Evolutionary conservation across 2,113 vertebrate genomes (phyloP).

Genomic region (Amphiprion percula): DNA sequence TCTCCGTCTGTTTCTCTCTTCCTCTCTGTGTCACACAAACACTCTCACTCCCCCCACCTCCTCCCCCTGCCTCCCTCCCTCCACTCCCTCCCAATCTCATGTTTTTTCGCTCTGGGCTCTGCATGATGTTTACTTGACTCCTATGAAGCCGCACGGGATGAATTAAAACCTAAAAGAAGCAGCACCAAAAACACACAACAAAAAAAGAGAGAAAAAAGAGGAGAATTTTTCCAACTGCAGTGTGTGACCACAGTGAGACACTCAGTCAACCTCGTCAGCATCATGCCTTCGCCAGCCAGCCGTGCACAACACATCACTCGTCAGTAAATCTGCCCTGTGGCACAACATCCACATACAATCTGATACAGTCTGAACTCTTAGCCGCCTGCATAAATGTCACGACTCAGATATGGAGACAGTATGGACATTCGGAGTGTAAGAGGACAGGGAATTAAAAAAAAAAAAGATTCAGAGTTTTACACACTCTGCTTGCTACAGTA

Average conservation of each 20-base stretch:
- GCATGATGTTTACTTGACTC: constrained; percentile 69
- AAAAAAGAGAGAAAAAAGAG: constrained; percentile 2
- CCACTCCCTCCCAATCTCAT: constrained; percentile 44
- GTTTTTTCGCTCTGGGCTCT: constrained; percentile 59
- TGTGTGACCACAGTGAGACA: constrained; percentile 38
- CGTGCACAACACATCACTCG: constrained; percentile 46
- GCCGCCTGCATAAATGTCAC: constrained; percentile 46
- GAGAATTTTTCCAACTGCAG: constrained; percentile 23
- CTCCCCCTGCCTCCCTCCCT: background rate
- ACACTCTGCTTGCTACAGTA: constrained; percentile 8
- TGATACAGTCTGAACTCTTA: constrained; percentile 44
- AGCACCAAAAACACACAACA: background rate
- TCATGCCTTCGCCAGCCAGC: constrained; percentile 43
- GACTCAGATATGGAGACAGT: constrained; percentile 43
- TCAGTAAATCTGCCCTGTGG: constrained; percentile 48
- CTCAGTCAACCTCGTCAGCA: constrained; percentile 56
- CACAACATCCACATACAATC: constrained; percentile 29
- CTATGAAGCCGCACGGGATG: constrained; percentile 46
- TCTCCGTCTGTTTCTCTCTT: constrained; percentile 52
- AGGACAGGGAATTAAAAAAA: background rate
- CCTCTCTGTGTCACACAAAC: constrained; percentile 69
- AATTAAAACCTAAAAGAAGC: constrained; percentile 45
- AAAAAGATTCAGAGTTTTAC: constrained; percentile 13
- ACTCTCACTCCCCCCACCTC: constrained; percentile 40
- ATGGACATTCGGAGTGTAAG: background rate